Conservation (phyloP, 2,113 vertebrate genomes). For the Callorhinus ursinus region DNA sequence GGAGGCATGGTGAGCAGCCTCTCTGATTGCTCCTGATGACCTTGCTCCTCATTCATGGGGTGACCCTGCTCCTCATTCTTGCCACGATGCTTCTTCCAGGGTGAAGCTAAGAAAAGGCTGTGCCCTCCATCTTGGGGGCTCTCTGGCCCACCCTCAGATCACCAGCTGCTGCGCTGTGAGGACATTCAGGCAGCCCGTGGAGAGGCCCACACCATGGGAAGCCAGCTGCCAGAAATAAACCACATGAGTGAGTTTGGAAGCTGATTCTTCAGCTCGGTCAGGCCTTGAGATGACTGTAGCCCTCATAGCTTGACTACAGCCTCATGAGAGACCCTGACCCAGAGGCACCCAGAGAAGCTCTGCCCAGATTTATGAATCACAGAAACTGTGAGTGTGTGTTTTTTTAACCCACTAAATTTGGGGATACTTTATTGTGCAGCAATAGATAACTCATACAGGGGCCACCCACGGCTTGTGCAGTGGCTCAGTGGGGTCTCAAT, state of each 20-base stretch:
- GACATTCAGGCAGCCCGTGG: background rate
- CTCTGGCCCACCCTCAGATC: background rate
- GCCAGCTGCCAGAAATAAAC: background rate
- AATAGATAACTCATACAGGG: background rate
- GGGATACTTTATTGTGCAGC: background rate
- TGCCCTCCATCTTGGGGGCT: background rate
- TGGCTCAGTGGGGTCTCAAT: background rate
- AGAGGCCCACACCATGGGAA: background rate
- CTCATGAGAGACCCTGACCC: background rate
- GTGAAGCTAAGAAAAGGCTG: background rate
- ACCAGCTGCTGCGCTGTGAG: background rate
- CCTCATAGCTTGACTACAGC: background rate
- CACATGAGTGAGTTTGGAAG: background rate
- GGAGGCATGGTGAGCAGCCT: background rate
- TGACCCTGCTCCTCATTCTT: background rate
- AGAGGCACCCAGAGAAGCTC: background rate
- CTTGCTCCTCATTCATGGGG: background rate
- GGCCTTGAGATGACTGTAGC: background rate
- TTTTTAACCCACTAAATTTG: background rate
- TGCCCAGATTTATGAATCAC: background rate
- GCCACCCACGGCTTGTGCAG: background rate
- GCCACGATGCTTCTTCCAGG: background rate
- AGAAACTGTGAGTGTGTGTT: background rate
- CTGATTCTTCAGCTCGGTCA: background rate
- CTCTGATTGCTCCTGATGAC: background rate